phyloP scores from a whole-genome alignment of 2,113 vertebrate genomes.

The Pica pica region DNA sequence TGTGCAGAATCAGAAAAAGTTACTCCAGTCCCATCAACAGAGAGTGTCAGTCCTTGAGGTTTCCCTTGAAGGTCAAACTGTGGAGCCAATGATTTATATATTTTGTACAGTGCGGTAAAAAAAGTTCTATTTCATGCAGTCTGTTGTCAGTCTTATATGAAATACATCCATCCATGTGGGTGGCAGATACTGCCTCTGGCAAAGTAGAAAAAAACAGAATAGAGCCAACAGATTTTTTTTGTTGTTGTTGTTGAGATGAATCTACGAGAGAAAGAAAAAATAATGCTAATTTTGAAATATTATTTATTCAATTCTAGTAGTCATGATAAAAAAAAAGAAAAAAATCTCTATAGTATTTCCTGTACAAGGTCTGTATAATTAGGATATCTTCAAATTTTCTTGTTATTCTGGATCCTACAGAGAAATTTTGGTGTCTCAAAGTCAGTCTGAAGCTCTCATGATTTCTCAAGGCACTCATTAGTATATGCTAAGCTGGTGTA shows the following conservation, averaged over 20 bases:
- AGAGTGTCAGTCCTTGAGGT: neutral
- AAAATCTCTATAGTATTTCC: neutral
- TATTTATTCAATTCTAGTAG: neutral
- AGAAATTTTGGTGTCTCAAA: neutral
- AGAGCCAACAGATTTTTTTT: neutral
- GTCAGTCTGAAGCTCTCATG: neutral
- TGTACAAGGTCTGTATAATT: neutral
- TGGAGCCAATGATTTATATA: neutral
- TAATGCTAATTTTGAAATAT: neutral
- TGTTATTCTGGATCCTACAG: neutral
- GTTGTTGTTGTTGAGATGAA: neutral
- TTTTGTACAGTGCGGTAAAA: rapidly evolving
- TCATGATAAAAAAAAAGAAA: neutral
- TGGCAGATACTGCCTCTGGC: neutral
- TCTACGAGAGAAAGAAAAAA: neutral
- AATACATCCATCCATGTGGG: neutral
- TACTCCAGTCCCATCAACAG: neutral
- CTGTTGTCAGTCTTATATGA: neutral
- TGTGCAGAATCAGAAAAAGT: neutral
- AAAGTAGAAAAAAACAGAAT: neutral
- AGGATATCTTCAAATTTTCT: neutral
- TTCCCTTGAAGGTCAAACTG: neutral
- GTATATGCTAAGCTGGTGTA: neutral
- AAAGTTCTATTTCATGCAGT: neutral
- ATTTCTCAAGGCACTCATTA: neutral